Percentiles rank a stretch among this genome's conserved stretches.
phyloP scores from a whole-genome alignment of 2,113 vertebrate species.

The Corythaeola cristata region DNA sequence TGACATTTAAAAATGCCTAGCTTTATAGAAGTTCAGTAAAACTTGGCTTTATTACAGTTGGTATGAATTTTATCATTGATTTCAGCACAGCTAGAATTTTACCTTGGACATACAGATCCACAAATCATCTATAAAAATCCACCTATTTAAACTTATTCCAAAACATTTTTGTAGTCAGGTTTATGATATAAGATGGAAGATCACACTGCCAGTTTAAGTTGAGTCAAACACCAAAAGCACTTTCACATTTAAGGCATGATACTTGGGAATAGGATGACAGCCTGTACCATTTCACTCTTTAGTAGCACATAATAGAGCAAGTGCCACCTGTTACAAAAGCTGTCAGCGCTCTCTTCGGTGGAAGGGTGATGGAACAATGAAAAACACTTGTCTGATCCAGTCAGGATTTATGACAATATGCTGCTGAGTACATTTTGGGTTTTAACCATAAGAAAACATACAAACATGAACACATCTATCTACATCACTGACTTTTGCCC shows the following conservation, averaged over 20 bases:
- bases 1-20: background rate
- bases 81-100: background rate
- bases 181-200: background rate
- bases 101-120: background rate
- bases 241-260: constrained; percentile 32
- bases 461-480: background rate
- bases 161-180: background rate
- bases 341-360: constrained; percentile 3
- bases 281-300: background rate
- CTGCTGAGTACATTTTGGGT: background rate
- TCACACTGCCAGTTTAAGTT: background rate
- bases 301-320: constrained; percentile 53
- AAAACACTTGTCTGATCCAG: constrained; percentile 1
- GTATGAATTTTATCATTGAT: background rate
- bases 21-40: background rate
- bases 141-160: background rate
- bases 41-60: background rate
- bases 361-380: background rate
- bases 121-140: background rate
- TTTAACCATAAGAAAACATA: background rate
- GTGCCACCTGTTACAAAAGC: constrained; percentile 53
- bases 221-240: background rate
- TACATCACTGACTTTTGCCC: background rate
- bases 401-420: constrained; percentile 25
- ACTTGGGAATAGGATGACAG: constrained; percentile 56